Conservation (phyloP, 2,113 vertebrate species). For the Camelus bactrianus region DNA sequence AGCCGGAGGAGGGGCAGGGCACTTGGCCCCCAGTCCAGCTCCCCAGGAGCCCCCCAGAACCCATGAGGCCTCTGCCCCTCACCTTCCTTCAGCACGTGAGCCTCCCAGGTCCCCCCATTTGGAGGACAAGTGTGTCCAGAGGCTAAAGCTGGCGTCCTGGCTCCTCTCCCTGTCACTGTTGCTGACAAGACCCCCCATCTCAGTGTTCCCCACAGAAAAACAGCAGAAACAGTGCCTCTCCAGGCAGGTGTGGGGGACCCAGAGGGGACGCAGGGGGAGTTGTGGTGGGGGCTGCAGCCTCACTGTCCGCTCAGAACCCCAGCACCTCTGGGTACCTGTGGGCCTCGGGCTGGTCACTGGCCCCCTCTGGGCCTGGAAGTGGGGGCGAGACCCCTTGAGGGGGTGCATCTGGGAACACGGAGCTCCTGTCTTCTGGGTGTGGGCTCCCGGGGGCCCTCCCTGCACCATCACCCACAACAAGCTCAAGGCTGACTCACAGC, state of each 20-base stretch:
- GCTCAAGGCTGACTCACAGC: not conserved
- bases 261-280: rapidly evolving
- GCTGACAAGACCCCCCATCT: not conserved
- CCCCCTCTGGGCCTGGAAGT: not conserved
- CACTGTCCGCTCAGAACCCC: rapidly evolving
- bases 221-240: rapidly evolving
- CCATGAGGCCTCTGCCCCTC: not conserved
- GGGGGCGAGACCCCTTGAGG: rapidly evolving
- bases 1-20: rapidly evolving
- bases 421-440: no score
- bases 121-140: rapidly evolving
- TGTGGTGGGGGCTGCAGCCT: not conserved
- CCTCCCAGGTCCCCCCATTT: not conserved
- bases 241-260: not conserved
- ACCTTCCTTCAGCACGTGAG: rapidly evolving
- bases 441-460: not conserved
- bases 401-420: not conserved
- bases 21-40: rapidly evolving
- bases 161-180: not conserved
- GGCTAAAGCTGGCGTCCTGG: rapidly evolving
- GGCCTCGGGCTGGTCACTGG: not conserved
- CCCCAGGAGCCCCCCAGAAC: not conserved
- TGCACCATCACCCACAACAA: rapidly evolving
- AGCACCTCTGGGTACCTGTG: not conserved
- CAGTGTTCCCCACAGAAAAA: not conserved